These are phyloP conservation scores for Lithophane ornitopus DNA, from an alignment of 2,888 invertebrate genomes.

Conservation along the genomic window DNA sequence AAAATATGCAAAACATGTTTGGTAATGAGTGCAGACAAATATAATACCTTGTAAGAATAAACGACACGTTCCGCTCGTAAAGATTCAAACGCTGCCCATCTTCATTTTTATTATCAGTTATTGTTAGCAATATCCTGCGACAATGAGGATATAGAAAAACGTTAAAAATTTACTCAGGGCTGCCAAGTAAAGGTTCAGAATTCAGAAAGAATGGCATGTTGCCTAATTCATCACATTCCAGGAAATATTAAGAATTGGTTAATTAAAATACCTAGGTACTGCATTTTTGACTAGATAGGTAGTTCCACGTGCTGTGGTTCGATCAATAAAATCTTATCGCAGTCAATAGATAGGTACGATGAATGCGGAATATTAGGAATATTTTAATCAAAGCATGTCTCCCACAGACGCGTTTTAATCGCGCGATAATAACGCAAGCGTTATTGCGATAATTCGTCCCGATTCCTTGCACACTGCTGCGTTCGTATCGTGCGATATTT, in stretches of 20 bases:
- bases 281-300: not conserved
- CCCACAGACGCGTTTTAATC: no score
- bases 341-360: not conserved
- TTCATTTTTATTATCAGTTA: conserved; percentile 42
- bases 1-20: conserved; percentile 53
- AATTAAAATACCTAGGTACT: not conserved
- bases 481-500: no score
- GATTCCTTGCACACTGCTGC: no score
- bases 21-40: conserved; percentile 41
- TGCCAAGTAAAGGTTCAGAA: not conserved
- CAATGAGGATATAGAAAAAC: conserved; percentile 5
- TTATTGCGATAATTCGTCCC: no score
- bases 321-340: not conserved
- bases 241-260: not conserved
- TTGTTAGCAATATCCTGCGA: conserved; percentile 32
- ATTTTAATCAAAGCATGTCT: no score
- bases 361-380: not conserved
- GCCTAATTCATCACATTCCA: not conserved
- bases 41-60: conserved; percentile 41
- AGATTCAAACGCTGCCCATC: conserved; percentile 70
- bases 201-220: not conserved
- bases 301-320: not conserved
- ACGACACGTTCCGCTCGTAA: conserved; percentile 74
- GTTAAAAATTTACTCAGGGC: not conserved
- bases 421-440: no score